phyloP scores from a whole-genome alignment of 2,797 vertebrate genomes.

The Hypotaenidia philippensis region DNA sequence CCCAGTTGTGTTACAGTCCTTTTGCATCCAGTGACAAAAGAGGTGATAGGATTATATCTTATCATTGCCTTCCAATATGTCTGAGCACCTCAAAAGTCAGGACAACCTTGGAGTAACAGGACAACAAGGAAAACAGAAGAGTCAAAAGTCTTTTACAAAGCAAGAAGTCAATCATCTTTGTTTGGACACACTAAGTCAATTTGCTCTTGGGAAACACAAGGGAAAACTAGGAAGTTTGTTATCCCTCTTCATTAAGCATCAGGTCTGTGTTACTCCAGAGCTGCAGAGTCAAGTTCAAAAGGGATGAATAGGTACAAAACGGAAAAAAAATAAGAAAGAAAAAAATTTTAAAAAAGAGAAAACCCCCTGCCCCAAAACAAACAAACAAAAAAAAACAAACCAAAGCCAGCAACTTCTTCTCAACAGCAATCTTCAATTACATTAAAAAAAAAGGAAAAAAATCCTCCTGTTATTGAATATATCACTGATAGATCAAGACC shows the following conservation, averaged over 20 bases:
- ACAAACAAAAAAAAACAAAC: not conserved
- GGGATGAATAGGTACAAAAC: slow-evolving; percentile 13
- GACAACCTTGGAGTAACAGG: not conserved
- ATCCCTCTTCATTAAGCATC: slow-evolving; percentile 12
- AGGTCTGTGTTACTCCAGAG: not conserved
- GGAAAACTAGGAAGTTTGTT: slow-evolving; percentile 38
- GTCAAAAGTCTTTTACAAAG: slow-evolving; percentile 29
- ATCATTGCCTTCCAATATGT: not conserved
- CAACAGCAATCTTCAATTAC: not conserved
- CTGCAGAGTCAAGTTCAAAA: not conserved
- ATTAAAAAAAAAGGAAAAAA: not conserved
- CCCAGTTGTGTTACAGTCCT: not conserved
- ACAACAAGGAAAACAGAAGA: not conserved
- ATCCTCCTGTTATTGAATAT: not conserved
- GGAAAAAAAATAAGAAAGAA: not conserved
- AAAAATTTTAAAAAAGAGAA: too few species aligned
- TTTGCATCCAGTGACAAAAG: not conserved
- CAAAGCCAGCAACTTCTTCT: not conserved
- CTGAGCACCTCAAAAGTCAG: slow-evolving; percentile 28
- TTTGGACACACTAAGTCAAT: slow-evolving; percentile 37
- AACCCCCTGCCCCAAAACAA: not conserved
- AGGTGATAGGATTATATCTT: not conserved
- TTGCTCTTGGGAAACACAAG: slow-evolving; percentile 26
- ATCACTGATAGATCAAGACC: not conserved
- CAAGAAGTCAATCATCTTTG: slow-evolving; percentile 46